phyloP scores from a whole-genome alignment of 2,888 invertebrate genomes.

The Erebia palarica region DNA sequence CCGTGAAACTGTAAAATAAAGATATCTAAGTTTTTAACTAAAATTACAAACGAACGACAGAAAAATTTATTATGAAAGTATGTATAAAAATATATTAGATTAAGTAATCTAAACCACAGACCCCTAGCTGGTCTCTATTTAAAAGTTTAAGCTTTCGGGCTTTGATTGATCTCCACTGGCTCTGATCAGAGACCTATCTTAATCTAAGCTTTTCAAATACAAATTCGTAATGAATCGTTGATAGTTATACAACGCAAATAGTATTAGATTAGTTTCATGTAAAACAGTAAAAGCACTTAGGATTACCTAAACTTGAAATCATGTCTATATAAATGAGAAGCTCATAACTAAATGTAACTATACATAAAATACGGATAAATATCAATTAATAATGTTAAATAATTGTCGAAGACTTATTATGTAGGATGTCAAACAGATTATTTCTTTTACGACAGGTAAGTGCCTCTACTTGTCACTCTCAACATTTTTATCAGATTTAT shows the following conservation, averaged over 20 bases:
- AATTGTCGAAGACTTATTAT: constrained; percentile 34
- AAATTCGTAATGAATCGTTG: no score
- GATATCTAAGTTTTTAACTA: no score
- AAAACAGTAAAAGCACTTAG: constrained; percentile 6
- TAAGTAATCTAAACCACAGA: neutral
- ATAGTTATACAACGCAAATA: neutral
- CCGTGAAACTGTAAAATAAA: no score
- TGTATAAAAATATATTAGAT: no score
- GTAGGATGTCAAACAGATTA: constrained; percentile 37
- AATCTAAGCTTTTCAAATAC: no score
- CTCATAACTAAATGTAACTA: neutral
- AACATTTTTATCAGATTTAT: constrained; percentile 54
- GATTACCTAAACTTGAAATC: constrained; percentile 5
- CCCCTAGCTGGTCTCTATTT: neutral
- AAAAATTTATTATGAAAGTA: no score
- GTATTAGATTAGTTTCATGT: neutral
- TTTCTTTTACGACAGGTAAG: constrained; percentile 46
- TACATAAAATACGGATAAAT: constrained; percentile 27
- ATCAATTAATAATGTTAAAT: constrained; percentile 33
- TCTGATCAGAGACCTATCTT: no score
- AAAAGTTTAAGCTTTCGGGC: neutral
- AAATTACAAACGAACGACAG: no score
- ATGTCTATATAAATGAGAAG: neutral
- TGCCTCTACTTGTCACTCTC: constrained; percentile 60
- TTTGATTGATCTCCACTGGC: no score